Conservation (phyloP, 2,888 invertebrate genomes). For the Epicampocera succincta region DNA sequence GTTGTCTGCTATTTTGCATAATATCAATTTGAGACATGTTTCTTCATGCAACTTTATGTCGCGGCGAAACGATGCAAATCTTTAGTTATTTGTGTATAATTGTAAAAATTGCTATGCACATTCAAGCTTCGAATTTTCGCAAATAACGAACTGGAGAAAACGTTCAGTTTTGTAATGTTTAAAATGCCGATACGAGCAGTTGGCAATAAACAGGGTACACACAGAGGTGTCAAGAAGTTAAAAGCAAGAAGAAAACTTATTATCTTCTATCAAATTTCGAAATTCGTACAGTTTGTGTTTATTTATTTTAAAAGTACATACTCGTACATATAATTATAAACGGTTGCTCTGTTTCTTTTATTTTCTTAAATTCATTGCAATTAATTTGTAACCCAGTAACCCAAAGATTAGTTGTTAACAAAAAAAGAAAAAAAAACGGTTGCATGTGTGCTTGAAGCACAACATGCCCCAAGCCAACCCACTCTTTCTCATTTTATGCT, state of each 20-base stretch:
- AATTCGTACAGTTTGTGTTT: neutral
- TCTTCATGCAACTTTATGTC: conserved; percentile 36
- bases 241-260: neutral
- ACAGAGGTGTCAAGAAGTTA: neutral
- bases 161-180: conserved; percentile 32
- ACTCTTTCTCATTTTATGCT: conserved; percentile 20
- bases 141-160: conserved; percentile 3
- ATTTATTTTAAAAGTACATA: neutral
- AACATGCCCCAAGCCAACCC: conserved; percentile 42
- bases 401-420: conserved; percentile 15
- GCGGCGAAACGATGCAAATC: conserved; percentile 16
- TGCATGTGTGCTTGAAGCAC: neutral
- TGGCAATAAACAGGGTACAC: conserved; percentile 11
- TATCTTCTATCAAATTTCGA: neutral
- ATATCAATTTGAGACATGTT: conserved; percentile 22
- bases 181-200: neutral
- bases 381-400: conserved; percentile 51
- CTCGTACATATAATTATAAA: conserved; percentile 41
- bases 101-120: neutral
- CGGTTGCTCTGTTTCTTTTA: neutral
- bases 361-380: neutral
- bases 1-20: conserved; percentile 39
- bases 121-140: neutral
- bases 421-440: neutral
- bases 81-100: conserved; percentile 9